Percentiles rank a stretch among this genome's conserved stretches.
phyloP scores from a whole-genome alignment of 1,140 invertebrate genomes.

The Delia radicum region DNA sequence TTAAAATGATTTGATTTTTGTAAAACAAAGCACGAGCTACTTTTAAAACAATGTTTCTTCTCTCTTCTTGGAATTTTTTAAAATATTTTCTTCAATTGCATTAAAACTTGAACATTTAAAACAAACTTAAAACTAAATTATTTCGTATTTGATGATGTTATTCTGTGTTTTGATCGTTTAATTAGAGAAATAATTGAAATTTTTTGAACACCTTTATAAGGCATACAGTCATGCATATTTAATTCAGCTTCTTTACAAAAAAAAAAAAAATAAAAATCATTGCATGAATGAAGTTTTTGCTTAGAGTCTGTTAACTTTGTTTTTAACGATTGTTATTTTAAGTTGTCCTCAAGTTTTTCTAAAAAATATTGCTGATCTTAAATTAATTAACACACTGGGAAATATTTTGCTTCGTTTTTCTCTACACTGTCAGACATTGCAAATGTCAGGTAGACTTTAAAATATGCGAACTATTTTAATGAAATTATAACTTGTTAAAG shows the following conservation, averaged over 20 bases:
- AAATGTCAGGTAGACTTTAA: neutral
- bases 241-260: neutral
- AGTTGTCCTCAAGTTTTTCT: neutral
- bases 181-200: slow-evolving; percentile 27
- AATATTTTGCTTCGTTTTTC: neutral
- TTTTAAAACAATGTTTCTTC: too few relatives aligned
- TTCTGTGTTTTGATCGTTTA: slow-evolving; percentile 24
- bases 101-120: too few relatives aligned
- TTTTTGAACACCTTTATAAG: slow-evolving; percentile 18
- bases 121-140: too few relatives aligned
- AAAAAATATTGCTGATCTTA: slow-evolving; percentile 12
- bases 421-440: neutral
- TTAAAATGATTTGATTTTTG: too few relatives aligned
- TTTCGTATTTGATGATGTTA: too few relatives aligned
- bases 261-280: too few relatives aligned
- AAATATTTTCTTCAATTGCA: too few relatives aligned
- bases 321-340: neutral
- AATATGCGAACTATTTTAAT: slow-evolving; percentile 15
- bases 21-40: slow-evolving; percentile 2
- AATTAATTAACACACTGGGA: slow-evolving; percentile 21
- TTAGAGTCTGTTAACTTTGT: neutral
- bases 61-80: too few relatives aligned
- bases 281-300: neutral
- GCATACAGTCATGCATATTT: neutral
- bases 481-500: slow-evolving; percentile 21